Percentiles rank a stretch among this genome's conserved stretches.
These are phyloP conservation scores for Stratiomys singularior DNA, from an alignment of 2,888 invertebrate species.

Conservation along the genomic window DNA sequence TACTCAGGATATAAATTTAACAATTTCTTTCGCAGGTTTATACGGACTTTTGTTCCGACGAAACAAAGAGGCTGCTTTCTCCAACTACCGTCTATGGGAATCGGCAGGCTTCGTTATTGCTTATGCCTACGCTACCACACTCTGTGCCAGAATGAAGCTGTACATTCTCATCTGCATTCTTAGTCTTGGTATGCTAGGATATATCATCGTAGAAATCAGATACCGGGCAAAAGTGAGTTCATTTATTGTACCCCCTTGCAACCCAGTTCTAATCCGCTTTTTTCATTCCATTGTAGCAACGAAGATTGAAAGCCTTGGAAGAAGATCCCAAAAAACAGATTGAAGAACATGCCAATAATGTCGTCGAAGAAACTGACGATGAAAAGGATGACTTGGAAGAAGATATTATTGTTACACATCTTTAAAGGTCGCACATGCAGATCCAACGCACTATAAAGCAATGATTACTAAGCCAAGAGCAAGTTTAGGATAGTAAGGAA, in stretches of 20 bases:
- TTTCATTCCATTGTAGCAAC: constrained; percentile 65
- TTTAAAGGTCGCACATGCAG: constrained; percentile 66
- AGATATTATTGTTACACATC: constrained; percentile 86
- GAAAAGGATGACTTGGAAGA: constrained; percentile 89
- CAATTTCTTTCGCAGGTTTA: constrained; percentile 76
- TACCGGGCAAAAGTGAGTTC: constrained; percentile 80
- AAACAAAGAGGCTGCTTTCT: constrained; percentile 92
- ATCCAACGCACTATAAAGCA: constrained; percentile 1
- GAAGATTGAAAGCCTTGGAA: constrained; percentile 78
- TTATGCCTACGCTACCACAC: constrained; percentile 87
- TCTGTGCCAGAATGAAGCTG: constrained; percentile 87
- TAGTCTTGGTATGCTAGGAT: constrained; percentile 78
- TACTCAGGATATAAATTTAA: neutral
- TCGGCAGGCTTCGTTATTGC: constrained; percentile 90
- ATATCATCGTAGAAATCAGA: constrained; percentile 82
- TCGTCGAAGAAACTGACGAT: constrained; percentile 83
- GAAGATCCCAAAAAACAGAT: constrained; percentile 69
- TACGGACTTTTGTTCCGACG: constrained; percentile 88
- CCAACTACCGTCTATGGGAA: constrained; percentile 91
- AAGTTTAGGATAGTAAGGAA: constrained; percentile 13
- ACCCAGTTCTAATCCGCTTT: neutral
- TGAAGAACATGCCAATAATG: constrained; percentile 58
- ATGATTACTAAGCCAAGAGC: constrained; percentile 23
- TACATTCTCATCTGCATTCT: constrained; percentile 85
- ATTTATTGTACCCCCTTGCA: neutral